Evolutionary conservation across 2,888 invertebrate genomes (phyloP).

Genomic region (Drosophila phalerata): DNA sequence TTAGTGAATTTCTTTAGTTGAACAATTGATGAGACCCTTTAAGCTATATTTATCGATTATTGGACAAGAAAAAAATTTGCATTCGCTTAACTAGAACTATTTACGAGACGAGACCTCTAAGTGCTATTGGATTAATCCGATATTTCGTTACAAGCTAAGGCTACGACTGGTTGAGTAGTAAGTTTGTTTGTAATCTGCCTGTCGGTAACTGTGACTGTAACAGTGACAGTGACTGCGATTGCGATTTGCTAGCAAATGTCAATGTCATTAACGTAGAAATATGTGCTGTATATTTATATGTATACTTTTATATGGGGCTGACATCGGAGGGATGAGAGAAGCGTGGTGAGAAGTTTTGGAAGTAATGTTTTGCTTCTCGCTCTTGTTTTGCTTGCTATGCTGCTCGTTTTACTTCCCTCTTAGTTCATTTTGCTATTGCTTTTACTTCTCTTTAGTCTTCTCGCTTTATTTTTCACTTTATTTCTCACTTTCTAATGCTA

Average conservation of each 20-base stretch:
- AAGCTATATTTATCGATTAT: constrained; percentile 41
- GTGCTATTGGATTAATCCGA: constrained; percentile 50
- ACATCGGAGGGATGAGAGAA: constrained; percentile 22
- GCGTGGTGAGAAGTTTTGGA: constrained; percentile 4
- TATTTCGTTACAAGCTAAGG: constrained; percentile 69
- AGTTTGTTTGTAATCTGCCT: constrained; percentile 12
- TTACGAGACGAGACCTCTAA: constrained; percentile 55
- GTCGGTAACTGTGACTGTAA: background rate
- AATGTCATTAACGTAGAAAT: background rate
- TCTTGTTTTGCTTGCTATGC: background rate
- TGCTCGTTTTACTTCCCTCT: background rate
- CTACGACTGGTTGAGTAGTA: constrained; percentile 76
- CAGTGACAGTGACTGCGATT: constrained; percentile 3
- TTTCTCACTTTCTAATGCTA: background rate
- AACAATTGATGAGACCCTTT: constrained; percentile 45
- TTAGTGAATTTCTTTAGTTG: constrained; percentile 31
- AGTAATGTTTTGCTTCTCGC: background rate
- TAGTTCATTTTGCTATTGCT: too few species aligned
- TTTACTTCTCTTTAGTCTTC: background rate
- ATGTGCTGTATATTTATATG: constrained; percentile 19
- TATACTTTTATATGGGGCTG: constrained; percentile 5
- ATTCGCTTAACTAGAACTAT: constrained; percentile 50
- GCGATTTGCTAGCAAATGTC: constrained; percentile 2
- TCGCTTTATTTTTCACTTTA: background rate
- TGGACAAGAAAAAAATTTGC: constrained; percentile 58